Evolutionary conservation across 2,797 vertebrate species (phyloP).

Genomic region (Coccyzus lansbergi): DNA sequence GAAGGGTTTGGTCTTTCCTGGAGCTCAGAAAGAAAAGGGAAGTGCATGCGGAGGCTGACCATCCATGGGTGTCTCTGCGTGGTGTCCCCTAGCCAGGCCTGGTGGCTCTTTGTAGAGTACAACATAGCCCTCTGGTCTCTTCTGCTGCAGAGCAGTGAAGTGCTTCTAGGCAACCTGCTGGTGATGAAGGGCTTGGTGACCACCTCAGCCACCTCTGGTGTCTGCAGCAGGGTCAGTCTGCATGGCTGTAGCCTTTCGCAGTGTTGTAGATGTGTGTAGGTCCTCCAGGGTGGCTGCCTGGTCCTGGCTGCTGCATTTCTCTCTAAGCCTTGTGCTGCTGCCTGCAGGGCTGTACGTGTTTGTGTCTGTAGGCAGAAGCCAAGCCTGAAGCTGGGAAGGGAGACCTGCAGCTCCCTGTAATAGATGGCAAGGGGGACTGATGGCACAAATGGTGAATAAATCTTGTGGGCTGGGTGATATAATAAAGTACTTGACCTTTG

Average conservation of each 20-base stretch:
- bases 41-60: neutral
- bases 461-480: constrained; percentile 22
- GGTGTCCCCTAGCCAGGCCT: neutral
- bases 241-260: neutral
- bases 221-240: neutral
- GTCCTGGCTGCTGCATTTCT: neutral
- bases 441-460: constrained; percentile 36
- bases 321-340: neutral
- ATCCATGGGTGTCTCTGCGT: rapidly evolving
- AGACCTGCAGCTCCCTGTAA: neutral
- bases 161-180: neutral
- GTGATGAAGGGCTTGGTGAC: neutral
- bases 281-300: neutral
- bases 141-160: neutral
- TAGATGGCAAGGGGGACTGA: constrained; percentile 1
- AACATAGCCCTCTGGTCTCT: rapidly evolving
- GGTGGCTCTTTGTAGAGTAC: neutral
- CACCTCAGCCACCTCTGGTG: neutral
- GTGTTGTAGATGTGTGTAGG: rapidly evolving
- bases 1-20: neutral
- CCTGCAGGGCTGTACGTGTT: neutral
- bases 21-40: neutral
- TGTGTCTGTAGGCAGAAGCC: neutral
- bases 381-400: neutral
- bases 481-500: constrained; percentile 41